Percentiles rank a stretch among this genome's conserved stretches.
Evolutionary conservation across 2,888 invertebrate species (phyloP).

Genomic region (Lepidochrysops patricia): DNA sequence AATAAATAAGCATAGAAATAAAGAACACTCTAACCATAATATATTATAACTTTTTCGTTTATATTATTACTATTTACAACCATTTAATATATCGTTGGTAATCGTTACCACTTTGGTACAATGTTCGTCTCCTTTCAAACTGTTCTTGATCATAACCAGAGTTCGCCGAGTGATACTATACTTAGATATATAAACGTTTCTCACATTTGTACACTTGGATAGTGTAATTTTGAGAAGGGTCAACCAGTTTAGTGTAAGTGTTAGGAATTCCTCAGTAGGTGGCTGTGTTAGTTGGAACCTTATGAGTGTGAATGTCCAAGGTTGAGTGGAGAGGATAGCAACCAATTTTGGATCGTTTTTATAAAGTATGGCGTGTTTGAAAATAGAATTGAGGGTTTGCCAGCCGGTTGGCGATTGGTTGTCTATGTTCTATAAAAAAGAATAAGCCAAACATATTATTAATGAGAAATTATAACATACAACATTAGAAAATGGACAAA

Average conservation of each 20-base stretch:
- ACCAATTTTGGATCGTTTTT: slow-evolving; percentile 51
- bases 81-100: slow-evolving; percentile 40
- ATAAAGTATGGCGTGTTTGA: slow-evolving; percentile 51
- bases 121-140: slow-evolving; percentile 39
- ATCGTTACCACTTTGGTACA: slow-evolving; percentile 35
- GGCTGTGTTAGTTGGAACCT: slow-evolving; percentile 57
- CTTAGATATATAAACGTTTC: slow-evolving; percentile 37
- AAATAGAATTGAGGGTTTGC: slow-evolving; percentile 55
- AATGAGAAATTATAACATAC: too few species aligned
- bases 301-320: slow-evolving; percentile 57
- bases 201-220: slow-evolving; percentile 37
- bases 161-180: slow-evolving; percentile 51
- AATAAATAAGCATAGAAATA: too few species aligned
- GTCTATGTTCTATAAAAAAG: slow-evolving; percentile 42
- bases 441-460: background rate
- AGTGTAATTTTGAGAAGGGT: slow-evolving; percentile 48
- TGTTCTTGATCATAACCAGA: slow-evolving; percentile 41
- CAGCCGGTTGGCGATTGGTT: slow-evolving; percentile 52
- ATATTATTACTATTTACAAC: background rate
- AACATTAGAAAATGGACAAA: too few species aligned
- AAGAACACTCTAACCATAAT: background rate
- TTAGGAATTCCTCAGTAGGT: slow-evolving; percentile 47
- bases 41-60: background rate
- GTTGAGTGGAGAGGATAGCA: slow-evolving; percentile 51
- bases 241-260: slow-evolving; percentile 52